Percentiles rank a stretch among this genome's conserved stretches.
Evolutionary conservation across 2,888 invertebrate genomes (phyloP).

Genomic region (Pantelozetes paolii): DNA sequence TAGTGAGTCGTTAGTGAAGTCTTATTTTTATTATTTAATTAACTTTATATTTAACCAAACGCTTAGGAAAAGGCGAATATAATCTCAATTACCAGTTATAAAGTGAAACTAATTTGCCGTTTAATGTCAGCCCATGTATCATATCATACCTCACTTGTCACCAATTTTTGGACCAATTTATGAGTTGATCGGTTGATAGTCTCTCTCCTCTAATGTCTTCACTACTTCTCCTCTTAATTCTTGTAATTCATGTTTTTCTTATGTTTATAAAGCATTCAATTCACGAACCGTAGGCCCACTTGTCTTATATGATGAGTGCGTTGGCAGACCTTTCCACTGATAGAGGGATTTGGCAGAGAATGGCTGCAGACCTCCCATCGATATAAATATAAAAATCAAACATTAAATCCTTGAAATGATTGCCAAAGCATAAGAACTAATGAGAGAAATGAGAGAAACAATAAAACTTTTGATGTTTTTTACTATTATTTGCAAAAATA

Average conservation of each 20-base stretch:
- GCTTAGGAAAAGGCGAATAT: constrained; percentile 31
- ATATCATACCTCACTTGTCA: constrained; percentile 30
- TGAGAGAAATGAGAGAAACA: too few relatives aligned
- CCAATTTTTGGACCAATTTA: background rate
- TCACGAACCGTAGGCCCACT: constrained; percentile 29
- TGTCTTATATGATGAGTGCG: constrained; percentile 23
- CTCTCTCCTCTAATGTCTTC: background rate
- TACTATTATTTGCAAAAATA: too few relatives aligned
- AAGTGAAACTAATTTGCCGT: constrained; percentile 38
- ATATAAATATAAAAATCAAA: constrained; percentile 29
- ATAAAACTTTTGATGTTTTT: too few relatives aligned
- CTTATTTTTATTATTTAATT: constrained; percentile 36
- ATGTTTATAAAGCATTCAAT: constrained; percentile 32
- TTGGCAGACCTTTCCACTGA: constrained; percentile 23
- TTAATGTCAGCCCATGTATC: constrained; percentile 28
- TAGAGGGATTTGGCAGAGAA: background rate
- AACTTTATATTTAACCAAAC: constrained; percentile 30
- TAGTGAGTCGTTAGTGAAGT: constrained; percentile 22
- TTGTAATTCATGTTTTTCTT: constrained; percentile 33
- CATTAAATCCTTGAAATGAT: constrained; percentile 10
- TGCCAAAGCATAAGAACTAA: too few relatives aligned
- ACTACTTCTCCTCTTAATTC: constrained; percentile 1
- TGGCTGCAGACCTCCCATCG: constrained; percentile 27
- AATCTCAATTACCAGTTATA: constrained; percentile 38
- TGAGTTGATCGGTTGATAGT: background rate